These are phyloP conservation scores for Tachina lurida DNA, from an alignment of 2,888 invertebrate genomes.

Conservation along the genomic window DNA sequence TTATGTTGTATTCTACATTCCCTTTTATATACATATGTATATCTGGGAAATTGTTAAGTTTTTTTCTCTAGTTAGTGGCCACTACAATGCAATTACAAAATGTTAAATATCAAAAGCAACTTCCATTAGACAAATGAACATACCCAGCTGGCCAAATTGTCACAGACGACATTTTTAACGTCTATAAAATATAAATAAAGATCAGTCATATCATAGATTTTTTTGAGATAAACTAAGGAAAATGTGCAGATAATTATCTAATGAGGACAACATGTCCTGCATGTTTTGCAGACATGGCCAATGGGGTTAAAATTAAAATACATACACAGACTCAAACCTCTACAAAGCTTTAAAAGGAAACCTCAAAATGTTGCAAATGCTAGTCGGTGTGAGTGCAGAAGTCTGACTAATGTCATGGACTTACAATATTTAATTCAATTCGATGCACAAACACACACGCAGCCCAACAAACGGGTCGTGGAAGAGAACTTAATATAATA, in stretches of 20 bases:
- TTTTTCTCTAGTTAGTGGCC: constrained; percentile 43
- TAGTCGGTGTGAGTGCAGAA: not conserved
- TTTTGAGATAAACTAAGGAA: no score
- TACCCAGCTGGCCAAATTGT: no score
- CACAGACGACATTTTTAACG: no score
- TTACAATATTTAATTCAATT: constrained; percentile 53
- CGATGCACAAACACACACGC: not conserved
- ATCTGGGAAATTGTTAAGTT: not conserved
- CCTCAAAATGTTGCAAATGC: constrained; percentile 33
- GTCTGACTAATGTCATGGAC: constrained; percentile 18
- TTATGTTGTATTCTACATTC: not conserved
- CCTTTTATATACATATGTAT: no score
- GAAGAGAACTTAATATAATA: constrained; percentile 16
- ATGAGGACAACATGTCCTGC: no score
- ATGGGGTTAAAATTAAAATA: not conserved
- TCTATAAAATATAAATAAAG: no score
- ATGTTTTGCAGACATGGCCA: no score
- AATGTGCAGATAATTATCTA: no score
- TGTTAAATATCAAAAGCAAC: constrained; percentile 54
- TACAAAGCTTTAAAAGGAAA: constrained; percentile 33
- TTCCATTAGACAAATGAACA: not conserved
- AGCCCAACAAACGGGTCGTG: not conserved
- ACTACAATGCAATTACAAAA: constrained; percentile 59
- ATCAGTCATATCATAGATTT: no score
- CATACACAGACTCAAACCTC: not conserved